A percentile compares a stretch with the other conserved stretches of the same genome.
Conservation (phyloP, 2,113 vertebrate species). For the Saccopteryx leptura region DNA sequence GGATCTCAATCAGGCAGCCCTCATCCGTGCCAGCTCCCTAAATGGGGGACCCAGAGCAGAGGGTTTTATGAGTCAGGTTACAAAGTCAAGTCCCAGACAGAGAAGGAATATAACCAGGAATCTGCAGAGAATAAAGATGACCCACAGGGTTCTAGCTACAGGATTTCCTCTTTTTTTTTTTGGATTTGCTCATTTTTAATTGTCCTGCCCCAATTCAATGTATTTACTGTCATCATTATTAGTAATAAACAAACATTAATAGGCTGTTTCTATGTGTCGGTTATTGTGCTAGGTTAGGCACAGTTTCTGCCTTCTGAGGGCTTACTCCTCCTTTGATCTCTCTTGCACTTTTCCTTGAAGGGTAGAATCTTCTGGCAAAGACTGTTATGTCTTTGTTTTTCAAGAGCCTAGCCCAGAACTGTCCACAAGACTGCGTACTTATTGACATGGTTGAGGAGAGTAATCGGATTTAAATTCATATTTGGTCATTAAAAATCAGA, state of each 20-base stretch:
- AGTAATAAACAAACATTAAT: neutral
- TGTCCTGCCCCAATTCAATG: neutral
- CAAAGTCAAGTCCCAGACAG: neutral
- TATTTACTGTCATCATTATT: neutral
- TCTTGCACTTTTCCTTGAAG: neutral
- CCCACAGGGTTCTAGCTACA: neutral
- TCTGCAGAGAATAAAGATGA: neutral
- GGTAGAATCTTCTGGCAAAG: conserved; percentile 48
- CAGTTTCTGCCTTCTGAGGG: neutral
- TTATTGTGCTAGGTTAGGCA: neutral
- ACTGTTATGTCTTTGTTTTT: neutral
- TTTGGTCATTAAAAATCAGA: neutral
- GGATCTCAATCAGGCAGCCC: conserved; percentile 96
- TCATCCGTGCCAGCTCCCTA: conserved; percentile 98
- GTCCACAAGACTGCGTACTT: neutral
- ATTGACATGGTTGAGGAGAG: neutral
- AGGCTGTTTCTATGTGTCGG: neutral
- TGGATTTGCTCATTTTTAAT: neutral
- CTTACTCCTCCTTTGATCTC: neutral
- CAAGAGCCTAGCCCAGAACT: neutral
- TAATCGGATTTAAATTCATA: neutral
- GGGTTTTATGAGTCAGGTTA: neutral
- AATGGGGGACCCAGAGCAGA: neutral
- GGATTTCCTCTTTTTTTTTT: neutral
- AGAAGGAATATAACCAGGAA: neutral